phyloP scores from a whole-genome alignment of 92 coral and sea anemone species.

The Bergia puertoricense region DNA sequence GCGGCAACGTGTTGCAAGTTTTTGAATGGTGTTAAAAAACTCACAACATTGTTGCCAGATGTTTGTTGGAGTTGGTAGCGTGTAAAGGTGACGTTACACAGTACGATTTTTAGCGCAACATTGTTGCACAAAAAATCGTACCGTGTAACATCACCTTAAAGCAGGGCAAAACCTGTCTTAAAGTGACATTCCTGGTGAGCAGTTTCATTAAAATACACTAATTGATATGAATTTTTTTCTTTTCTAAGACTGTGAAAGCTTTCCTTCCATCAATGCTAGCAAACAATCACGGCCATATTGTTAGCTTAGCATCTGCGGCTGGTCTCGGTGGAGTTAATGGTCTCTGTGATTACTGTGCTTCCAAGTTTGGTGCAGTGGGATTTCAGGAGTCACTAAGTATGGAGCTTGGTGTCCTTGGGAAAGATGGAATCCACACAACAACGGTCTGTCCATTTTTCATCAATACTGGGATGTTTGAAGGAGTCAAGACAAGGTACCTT shows the following conservation, averaged over 20 bases:
- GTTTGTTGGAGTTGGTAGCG: too few relatives aligned
- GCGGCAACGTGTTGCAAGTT: too few relatives aligned
- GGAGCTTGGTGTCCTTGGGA: conserved; percentile 71
- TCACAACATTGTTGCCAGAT: too few relatives aligned
- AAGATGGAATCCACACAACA: conserved; percentile 86
- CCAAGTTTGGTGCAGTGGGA: conserved; percentile 95
- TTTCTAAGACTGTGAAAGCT: conserved; percentile 84
- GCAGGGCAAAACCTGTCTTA: too few relatives aligned
- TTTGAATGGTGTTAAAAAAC: too few relatives aligned
- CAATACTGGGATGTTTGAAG: conserved; percentile 99
- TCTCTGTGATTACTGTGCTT: conserved; percentile 88
- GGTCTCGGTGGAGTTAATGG: conserved; percentile 86
- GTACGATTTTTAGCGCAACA: too few relatives aligned
- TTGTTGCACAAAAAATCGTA: too few relatives aligned
- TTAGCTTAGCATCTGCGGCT: conserved; percentile 88
- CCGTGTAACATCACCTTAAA: too few relatives aligned
- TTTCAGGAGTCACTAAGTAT: conserved; percentile 90
- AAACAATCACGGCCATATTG: conserved; percentile 91
- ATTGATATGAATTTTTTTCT: not conserved
- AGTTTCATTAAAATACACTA: not conserved
- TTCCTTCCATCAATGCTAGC: conserved; percentile 91
- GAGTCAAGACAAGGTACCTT: conserved; percentile 83
- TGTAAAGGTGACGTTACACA: too few relatives aligned
- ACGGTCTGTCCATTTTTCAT: conserved; percentile 90
- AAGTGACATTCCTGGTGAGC: too few relatives aligned